Conservation (phyloP, 2,797 vertebrate species). For the Chelidonichthys spinosus region DNA sequence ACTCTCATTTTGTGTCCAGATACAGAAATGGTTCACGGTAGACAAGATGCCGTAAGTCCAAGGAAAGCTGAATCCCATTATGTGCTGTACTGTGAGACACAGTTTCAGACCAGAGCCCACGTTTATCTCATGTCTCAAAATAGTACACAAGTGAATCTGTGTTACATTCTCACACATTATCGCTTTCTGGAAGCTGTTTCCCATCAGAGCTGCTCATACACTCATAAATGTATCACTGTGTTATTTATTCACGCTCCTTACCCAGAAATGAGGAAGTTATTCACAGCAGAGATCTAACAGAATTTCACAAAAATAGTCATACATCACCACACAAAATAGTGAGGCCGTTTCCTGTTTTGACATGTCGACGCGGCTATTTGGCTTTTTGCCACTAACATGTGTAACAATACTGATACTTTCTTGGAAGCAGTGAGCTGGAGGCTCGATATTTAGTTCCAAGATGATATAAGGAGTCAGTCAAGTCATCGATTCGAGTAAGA, state of each 20-base stretch:
- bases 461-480: background rate
- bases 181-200: background rate
- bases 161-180: constrained; percentile 5
- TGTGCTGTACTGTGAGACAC: constrained; percentile 42
- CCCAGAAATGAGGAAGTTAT: constrained; percentile 20
- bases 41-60: background rate
- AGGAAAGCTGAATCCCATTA: constrained; percentile 14
- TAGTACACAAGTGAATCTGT: constrained; percentile 39
- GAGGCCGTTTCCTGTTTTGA: constrained; percentile 39
- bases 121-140: constrained; percentile 46
- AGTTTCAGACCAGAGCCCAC: constrained; percentile 26
- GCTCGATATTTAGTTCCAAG: background rate
- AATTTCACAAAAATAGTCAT: constrained; percentile 5
- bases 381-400: background rate
- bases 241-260: background rate
- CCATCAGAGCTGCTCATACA: constrained; percentile 9
- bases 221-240: background rate
- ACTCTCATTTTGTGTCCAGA: constrained; percentile 18
- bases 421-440: background rate
- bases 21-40: constrained; percentile 6
- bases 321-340: constrained; percentile 3
- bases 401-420: background rate
- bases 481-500: background rate
- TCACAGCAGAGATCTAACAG: background rate
- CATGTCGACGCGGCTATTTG: background rate